Evolutionary conservation across 1,140 invertebrate species (phyloP), one percentile per base, ranked within the genome.

Genomic region (Acromyrmex heyeri): DNA sequence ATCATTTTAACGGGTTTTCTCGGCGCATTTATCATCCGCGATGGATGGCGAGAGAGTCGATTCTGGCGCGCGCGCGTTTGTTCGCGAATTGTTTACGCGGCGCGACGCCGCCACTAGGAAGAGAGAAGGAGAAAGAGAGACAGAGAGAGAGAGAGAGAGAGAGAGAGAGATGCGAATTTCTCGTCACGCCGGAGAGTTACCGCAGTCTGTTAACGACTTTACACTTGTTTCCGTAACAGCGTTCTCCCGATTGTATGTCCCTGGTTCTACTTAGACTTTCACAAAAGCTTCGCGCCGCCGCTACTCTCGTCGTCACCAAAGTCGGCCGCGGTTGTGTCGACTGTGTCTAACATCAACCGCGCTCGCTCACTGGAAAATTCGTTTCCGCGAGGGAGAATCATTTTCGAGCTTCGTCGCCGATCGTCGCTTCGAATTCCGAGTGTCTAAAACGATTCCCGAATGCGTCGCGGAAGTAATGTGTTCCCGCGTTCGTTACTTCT

Each of bases 201-300:
- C 86, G 79, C 86, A 75, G 79, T 85, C 69, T 65, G 86, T 87
- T 87, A 87, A 87, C 86, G 86, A 87, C 69, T 87, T 87, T 85
- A 87, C 86, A 82, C 78, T 87, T 73, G 86, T 87, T 87, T 73
- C 81, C 86, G 78, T 83, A 73, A 85, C 62, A 65, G 72, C 69
- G 61, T 75, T 85, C 62, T 57, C 30, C 48, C 70, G 70, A 85
- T 73, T 83, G 67, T 72, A 10, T 59, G 79, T 86, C 44, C 67
- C 57, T 67, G 77, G 34, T 48, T 30, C 67, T 62, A 72, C 55
- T 86, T 59, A 67, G 78, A 86, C 59, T 82, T 82, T 82, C 79
- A 75, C 79, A 75, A 83, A 83, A 83, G 79, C 67, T 59, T 21
- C 55, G 18, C 55, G 55, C n/a, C n/a, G 61, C 7, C 83, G 85